Conservation (phyloP, 2,888 invertebrate species). For the Cartodere bifasciata region DNA sequence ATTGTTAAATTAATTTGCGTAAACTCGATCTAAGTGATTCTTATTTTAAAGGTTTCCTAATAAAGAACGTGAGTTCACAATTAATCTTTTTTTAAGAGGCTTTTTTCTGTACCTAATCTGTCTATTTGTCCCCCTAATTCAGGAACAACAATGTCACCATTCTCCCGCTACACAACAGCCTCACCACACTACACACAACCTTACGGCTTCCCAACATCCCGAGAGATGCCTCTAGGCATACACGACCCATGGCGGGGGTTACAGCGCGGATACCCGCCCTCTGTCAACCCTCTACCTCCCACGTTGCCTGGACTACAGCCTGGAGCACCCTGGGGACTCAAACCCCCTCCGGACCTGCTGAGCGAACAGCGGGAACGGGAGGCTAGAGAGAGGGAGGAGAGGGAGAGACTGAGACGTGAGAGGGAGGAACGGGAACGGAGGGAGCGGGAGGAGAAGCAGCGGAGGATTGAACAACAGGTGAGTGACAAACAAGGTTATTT, state of each 20-base stretch:
- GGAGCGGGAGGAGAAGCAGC: conserved; percentile 39
- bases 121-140: too few species aligned
- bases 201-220: conserved; percentile 42
- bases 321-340: conserved; percentile 49
- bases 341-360: conserved; percentile 46
- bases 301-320: conserved; percentile 30
- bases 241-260: conserved; percentile 62
- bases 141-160: conserved; percentile 65
- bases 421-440: conserved; percentile 47
- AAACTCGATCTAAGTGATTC: too few species aligned
- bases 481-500: too few species aligned
- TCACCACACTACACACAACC: conserved; percentile 58
- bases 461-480: conserved; percentile 40
- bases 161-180: conserved; percentile 56
- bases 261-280: conserved; percentile 45
- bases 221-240: conserved; percentile 33
- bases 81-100: too few species aligned
- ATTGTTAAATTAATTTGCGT: too few species aligned
- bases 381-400: conserved; percentile 44
- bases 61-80: too few species aligned
- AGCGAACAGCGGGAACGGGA: conserved; percentile 50
- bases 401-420: conserved; percentile 42
- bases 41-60: too few species aligned
- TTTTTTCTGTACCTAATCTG: too few species aligned
- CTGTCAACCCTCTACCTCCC: conserved; percentile 36